phyloP scores from a whole-genome alignment of 2,797 vertebrate genomes.

The Semaprochilodus insignis region DNA sequence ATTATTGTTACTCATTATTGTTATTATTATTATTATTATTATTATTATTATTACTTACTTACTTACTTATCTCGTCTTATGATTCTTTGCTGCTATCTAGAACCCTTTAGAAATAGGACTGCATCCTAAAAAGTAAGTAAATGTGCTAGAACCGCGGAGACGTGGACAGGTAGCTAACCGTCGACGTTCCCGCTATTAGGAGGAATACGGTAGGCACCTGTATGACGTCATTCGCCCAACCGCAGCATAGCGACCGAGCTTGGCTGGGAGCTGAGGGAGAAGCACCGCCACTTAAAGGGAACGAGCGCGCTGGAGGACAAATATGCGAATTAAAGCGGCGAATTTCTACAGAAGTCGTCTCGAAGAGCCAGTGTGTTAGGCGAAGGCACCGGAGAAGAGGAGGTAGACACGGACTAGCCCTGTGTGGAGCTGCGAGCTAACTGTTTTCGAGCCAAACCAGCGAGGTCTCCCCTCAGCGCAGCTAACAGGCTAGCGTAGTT shows the following conservation, averaged over 20 bases:
- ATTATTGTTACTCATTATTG: too few species aligned
- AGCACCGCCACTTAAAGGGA: constrained; percentile 50
- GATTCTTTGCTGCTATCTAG: too few species aligned
- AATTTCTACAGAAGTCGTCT: constrained; percentile 10
- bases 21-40: too few species aligned
- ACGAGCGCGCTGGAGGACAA: constrained; percentile 44
- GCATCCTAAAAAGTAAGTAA: too few species aligned
- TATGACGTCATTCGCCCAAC: constrained; percentile 68
- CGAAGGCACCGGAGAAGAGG: not conserved
- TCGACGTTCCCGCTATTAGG: constrained; percentile 62
- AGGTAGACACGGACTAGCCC: not conserved
- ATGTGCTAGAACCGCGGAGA: not conserved
- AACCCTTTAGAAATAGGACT: too few species aligned
- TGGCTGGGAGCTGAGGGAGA: constrained; percentile 53
- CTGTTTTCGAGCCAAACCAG: constrained; percentile 35
- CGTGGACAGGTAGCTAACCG: not conserved
- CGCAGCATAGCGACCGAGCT: constrained; percentile 67
- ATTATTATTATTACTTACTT: too few species aligned
- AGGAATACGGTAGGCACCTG: constrained; percentile 77
- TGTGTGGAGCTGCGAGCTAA: constrained; percentile 29
- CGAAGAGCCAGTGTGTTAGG: constrained; percentile 3
- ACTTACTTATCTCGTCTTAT: too few species aligned
- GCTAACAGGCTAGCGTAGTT: constrained; percentile 58
- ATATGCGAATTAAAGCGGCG: constrained; percentile 7
- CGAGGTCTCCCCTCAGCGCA: constrained; percentile 29